phyloP scores from a whole-genome alignment of 2,113 vertebrate genomes.

The rat (Rattus norvegicus) region DNA sequence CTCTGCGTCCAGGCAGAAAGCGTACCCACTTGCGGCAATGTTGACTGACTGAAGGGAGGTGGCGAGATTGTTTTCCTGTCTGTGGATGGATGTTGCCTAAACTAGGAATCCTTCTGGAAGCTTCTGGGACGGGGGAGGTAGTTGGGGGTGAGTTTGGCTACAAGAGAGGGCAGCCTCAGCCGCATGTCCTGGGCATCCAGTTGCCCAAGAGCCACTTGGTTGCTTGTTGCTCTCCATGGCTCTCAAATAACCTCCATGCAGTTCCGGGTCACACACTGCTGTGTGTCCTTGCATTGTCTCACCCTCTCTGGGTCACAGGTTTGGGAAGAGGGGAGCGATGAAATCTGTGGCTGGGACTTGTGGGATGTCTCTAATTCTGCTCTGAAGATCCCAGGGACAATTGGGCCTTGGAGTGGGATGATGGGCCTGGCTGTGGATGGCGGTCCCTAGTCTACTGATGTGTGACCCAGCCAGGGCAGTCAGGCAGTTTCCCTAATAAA shows the following conservation, averaged over 20 bases:
- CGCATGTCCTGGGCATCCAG: background rate
- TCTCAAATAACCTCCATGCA: background rate
- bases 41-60: background rate
- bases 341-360: background rate
- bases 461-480: background rate
- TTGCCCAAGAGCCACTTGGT: too few relatives aligned
- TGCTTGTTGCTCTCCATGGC: too few relatives aligned
- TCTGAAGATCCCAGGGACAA: background rate
- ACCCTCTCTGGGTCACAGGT: background rate
- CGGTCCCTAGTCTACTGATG: accelerated
- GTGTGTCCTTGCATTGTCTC: background rate
- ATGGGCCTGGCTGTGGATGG: accelerated
- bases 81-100: too few relatives aligned
- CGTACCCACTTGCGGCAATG: accelerated
- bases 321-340: background rate
- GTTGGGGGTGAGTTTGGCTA: background rate
- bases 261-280: background rate
- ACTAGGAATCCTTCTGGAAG: background rate
- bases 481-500: background rate
- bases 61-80: too few relatives aligned
- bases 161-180: background rate
- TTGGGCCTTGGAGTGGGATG: background rate
- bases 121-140: background rate
- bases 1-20: background rate
- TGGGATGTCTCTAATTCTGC: background rate